These are phyloP conservation scores for Chrysoperla carnea DNA, from an alignment of 1,140 invertebrate genomes.

Conservation along the genomic window DNA sequence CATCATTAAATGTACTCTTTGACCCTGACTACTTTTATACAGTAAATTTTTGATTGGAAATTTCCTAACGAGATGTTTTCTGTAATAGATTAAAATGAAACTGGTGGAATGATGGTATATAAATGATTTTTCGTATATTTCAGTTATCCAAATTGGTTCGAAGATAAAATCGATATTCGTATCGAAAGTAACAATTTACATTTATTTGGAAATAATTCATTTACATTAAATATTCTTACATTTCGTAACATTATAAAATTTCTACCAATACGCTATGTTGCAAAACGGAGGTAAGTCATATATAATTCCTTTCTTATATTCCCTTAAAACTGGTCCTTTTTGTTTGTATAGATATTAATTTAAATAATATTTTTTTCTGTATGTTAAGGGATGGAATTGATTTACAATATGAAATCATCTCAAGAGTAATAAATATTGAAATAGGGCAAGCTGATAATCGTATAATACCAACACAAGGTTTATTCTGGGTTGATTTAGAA, in stretches of 20 bases:
- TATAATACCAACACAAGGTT: conserved; percentile 11
- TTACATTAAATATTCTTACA: conserved; percentile 23
- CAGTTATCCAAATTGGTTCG: conserved; percentile 28
- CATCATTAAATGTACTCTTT: too few species aligned
- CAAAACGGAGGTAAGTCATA: conserved; percentile 28
- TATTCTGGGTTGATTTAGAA: conserved; percentile 24
- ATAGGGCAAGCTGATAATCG: conserved; percentile 16
- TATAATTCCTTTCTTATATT: neutral
- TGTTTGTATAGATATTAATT: neutral
- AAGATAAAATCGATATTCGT: conserved; percentile 21
- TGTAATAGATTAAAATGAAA: too few species aligned
- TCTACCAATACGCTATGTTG: conserved; percentile 27
- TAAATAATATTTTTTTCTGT: neutral
- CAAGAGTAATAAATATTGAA: conserved; percentile 33
- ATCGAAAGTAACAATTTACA: conserved; percentile 14
- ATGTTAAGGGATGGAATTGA: conserved; percentile 37
- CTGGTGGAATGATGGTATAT: too few species aligned
- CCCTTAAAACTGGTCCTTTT: too few species aligned
- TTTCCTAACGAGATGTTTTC: too few species aligned
- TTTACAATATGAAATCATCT: conserved; percentile 44
- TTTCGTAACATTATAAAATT: conserved; percentile 32
- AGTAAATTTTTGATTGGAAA: too few species aligned
- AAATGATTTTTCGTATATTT: too few species aligned
- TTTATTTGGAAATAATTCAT: conserved; percentile 11
- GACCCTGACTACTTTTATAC: too few species aligned